Percentiles rank a stretch among this genome's conserved stretches.
Conservation (phyloP, 1,140 invertebrate species). For the Dendroctonus valens region DNA sequence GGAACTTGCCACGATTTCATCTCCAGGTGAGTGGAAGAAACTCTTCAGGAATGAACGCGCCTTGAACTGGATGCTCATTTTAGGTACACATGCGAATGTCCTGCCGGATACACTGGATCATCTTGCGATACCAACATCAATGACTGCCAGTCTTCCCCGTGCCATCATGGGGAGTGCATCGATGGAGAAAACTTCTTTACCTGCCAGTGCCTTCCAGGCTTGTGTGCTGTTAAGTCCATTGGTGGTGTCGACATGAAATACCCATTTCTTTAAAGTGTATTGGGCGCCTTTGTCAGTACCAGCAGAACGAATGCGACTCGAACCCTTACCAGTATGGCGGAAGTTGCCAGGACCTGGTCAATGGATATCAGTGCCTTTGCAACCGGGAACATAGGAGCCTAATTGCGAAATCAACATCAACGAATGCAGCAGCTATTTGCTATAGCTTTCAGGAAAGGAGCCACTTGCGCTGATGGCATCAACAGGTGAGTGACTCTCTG, state of each 20-base stretch:
- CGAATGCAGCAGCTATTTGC: conserved; percentile 93
- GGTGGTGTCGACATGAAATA: too few relatives aligned
- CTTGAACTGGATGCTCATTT: neutral
- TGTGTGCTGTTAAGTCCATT: too few relatives aligned
- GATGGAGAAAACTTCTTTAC: conserved; percentile 88
- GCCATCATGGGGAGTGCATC: conserved; percentile 83
- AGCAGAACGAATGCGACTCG: conserved; percentile 92
- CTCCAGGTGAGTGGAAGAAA: conserved; percentile 55
- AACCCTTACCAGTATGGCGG: conserved; percentile 89
- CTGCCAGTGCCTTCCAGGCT: conserved; percentile 76
- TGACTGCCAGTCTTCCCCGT: conserved; percentile 84
- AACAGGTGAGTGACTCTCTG: conserved; percentile 61
- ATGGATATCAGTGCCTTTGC: conserved; percentile 87
- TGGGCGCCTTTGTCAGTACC: conserved; percentile 83
- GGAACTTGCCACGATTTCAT: conserved; percentile 85
- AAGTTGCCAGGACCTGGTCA: conserved; percentile 78
- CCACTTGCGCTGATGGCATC: conserved; percentile 88
- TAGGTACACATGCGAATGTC: conserved; percentile 77
- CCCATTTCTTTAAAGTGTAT: conserved; percentile 62
- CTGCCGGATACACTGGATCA: conserved; percentile 79
- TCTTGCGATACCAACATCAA: conserved; percentile 92
- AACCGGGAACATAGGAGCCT: conserved; percentile 80
- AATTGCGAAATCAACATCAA: conserved; percentile 95
- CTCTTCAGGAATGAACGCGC: neutral
- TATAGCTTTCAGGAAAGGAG: conserved; percentile 88